Conservation (phyloP, 2,888 invertebrate species). For the Leucoptera coffeella region DNA sequence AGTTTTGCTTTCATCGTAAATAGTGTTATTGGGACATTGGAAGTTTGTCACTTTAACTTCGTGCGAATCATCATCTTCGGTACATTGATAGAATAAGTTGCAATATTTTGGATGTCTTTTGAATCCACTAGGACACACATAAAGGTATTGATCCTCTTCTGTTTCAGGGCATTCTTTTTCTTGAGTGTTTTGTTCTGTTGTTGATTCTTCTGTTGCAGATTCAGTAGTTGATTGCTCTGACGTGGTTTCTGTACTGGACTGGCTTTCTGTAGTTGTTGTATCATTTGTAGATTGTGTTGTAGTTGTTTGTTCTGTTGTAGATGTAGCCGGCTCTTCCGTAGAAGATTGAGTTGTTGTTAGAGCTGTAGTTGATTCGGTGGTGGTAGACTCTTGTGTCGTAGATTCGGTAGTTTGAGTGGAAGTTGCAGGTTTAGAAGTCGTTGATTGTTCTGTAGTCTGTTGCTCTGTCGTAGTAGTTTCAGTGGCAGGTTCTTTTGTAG, state of each 20-base stretch:
- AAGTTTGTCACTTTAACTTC: constrained; percentile 70
- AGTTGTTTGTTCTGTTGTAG: constrained; percentile 6
- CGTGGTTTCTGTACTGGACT: constrained; percentile 4
- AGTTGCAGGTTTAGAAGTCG: constrained; percentile 3
- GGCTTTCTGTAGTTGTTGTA: constrained; percentile 5
- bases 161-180: constrained; percentile 46
- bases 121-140: constrained; percentile 79
- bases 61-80: constrained; percentile 56
- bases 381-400: constrained; percentile 11
- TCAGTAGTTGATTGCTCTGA: constrained; percentile 9
- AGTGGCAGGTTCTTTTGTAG: constrained; percentile 10
- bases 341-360: constrained; percentile 10
- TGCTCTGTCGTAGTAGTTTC: constrained; percentile 10
- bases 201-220: constrained; percentile 10
- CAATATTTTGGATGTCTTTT: constrained; percentile 77
- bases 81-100: constrained; percentile 79
- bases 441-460: constrained; percentile 4
- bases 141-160: constrained; percentile 63
- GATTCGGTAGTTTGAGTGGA: constrained; percentile 9
- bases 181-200: constrained; percentile 12
- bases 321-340: constrained; percentile 8
- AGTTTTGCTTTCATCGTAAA: constrained; percentile 66
- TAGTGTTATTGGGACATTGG: constrained; percentile 70
- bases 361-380: constrained; percentile 10
- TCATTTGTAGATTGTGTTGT: constrained; percentile 4